Percentiles rank a stretch among this genome's conserved stretches.
Conservation (phyloP, 2,797 vertebrate genomes). For the Mus caroli region DNA sequence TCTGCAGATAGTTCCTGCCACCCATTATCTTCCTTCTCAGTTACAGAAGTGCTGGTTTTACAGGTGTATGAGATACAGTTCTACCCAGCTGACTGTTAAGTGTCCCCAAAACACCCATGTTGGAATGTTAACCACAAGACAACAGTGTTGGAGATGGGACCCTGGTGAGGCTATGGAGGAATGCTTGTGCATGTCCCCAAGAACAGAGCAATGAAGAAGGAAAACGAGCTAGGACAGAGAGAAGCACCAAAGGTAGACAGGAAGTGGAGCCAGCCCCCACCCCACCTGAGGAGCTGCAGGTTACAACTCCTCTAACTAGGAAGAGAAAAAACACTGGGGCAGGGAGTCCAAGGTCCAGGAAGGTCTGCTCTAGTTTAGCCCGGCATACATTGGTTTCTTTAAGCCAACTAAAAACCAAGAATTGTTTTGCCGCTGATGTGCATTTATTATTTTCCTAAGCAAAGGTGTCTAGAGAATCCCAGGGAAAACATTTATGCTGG, state of each 20-base stretch:
- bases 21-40: background rate
- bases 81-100: background rate
- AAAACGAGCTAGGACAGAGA: background rate
- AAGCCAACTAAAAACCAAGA: background rate
- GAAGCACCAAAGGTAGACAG: background rate
- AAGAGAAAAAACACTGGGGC: background rate
- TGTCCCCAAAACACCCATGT: background rate
- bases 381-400: background rate
- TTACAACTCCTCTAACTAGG: background rate
- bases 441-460: background rate
- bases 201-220: background rate
- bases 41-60: background rate
- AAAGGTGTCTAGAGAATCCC: background rate
- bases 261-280: background rate
- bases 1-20: too few relatives aligned
- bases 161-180: background rate
- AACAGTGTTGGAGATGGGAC: background rate
- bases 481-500: background rate
- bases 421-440: background rate
- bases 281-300: background rate
- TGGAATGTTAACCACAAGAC: background rate
- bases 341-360: too few relatives aligned
- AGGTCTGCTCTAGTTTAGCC: background rate
- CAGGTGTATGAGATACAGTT: background rate
- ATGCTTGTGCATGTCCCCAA: background rate